phyloP scores from a whole-genome alignment of 2,797 vertebrate genomes.

The Sparidentex hasta region DNA sequence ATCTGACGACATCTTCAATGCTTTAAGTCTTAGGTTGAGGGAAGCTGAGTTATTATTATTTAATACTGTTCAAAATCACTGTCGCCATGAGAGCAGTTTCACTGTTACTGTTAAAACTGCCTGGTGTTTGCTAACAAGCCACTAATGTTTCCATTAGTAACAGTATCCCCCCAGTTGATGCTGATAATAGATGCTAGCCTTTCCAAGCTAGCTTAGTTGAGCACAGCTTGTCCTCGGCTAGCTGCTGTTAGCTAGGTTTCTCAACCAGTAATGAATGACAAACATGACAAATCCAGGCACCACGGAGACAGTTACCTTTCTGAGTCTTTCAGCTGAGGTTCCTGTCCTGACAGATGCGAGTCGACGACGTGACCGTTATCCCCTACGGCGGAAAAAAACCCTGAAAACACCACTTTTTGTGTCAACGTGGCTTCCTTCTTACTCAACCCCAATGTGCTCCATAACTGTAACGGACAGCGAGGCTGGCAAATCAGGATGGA shows the following conservation, averaged over 20 bases:
- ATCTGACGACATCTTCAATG: background rate
- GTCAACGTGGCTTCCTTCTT: slow-evolving; percentile 86
- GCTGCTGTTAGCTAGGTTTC: slow-evolving; percentile 32
- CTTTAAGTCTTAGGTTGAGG: too few relatives aligned
- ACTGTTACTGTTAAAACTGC: background rate
- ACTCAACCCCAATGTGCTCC: slow-evolving; percentile 5
- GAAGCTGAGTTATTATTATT: background rate
- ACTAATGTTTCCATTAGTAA: background rate
- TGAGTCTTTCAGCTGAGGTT: background rate
- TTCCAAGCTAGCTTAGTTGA: slow-evolving; percentile 31
- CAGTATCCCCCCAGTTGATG: background rate
- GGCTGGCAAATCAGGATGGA: slow-evolving; percentile 67
- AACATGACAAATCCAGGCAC: background rate
- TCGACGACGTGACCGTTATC: background rate
- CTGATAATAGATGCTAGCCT: slow-evolving; percentile 10
- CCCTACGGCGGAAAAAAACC: background rate
- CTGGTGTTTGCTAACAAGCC: background rate
- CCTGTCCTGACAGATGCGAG: background rate
- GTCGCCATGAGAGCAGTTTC: background rate
- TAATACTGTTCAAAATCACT: too few relatives aligned
- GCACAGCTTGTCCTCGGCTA: slow-evolving; percentile 17
- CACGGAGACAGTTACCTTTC: slow-evolving; percentile 37
- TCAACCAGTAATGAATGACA: background rate
- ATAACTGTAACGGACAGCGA: background rate
- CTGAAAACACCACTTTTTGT: slow-evolving; percentile 29